Conservation (phyloP, 2,797 vertebrate genomes). For the Cyclopterus lumpus region DNA sequence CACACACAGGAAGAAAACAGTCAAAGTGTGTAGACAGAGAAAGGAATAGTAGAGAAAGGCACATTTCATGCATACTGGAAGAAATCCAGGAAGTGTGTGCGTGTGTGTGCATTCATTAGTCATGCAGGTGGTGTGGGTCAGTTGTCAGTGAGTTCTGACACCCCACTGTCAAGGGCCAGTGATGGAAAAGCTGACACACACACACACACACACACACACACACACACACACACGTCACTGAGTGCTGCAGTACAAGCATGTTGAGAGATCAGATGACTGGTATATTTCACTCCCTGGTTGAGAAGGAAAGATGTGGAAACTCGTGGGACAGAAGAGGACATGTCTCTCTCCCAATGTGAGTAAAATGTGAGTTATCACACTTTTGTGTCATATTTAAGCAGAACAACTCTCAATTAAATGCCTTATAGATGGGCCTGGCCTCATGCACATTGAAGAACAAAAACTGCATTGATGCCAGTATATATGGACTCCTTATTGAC, state of each 20-base stretch:
- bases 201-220: conserved; percentile 33
- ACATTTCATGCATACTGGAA: conserved; percentile 6
- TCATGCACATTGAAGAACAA: not conserved
- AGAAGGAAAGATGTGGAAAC: not conserved
- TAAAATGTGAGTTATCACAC: not conserved
- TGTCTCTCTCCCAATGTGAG: not conserved
- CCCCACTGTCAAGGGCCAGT: conserved; percentile 63
- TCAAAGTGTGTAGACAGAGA: conserved; percentile 29
- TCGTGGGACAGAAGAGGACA: conserved; percentile 13
- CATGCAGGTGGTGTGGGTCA: conserved; percentile 64
- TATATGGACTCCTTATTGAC: not conserved
- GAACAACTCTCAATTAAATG: not conserved
- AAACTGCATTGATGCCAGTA: not conserved
- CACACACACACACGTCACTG: conserved; percentile 21
- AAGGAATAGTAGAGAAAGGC: conserved; percentile 1
- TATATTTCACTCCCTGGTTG: conserved; percentile 18
- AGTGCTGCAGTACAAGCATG: conserved; percentile 39
- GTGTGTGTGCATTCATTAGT: conserved; percentile 51
- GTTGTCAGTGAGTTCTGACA: conserved; percentile 72
- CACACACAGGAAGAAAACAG: conserved; percentile 20
- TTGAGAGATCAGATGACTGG: conserved; percentile 42
- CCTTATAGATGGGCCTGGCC: not conserved
- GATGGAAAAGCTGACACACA: conserved; percentile 62
- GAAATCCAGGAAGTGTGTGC: conserved; percentile 7
- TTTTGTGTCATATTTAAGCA: not conserved